These are phyloP conservation scores for Lasioglossum leucozonium DNA, from an alignment of 2,888 invertebrate species.

Conservation along the genomic window DNA sequence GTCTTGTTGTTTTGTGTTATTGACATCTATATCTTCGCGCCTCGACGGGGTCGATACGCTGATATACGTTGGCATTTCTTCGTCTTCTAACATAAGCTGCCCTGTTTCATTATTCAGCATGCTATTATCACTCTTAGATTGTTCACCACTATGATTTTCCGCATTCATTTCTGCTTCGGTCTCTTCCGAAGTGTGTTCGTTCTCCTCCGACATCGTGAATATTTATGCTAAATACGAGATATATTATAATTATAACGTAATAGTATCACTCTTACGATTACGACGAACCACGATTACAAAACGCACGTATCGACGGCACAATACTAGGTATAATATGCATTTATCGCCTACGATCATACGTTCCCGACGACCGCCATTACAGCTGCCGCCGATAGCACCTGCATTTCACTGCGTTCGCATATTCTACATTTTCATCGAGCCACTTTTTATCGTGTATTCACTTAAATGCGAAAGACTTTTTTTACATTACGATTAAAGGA, in stretches of 20 bases:
- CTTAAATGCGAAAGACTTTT: background rate
- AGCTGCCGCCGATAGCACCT: constrained; percentile 43
- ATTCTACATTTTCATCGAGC: constrained; percentile 22
- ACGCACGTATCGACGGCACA: background rate
- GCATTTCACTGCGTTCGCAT: constrained; percentile 26
- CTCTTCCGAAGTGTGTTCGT: constrained; percentile 59
- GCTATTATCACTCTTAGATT: constrained; percentile 54
- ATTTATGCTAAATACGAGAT: constrained; percentile 24
- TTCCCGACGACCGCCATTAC: constrained; percentile 68
- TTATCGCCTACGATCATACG: constrained; percentile 34
- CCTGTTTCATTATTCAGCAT: constrained; percentile 54
- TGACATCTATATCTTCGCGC: constrained; percentile 67
- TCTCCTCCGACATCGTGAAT: constrained; percentile 66
- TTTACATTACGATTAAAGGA: background rate
- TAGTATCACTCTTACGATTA: background rate
- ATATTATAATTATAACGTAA: constrained; percentile 26
- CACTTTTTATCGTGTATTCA: constrained; percentile 7
- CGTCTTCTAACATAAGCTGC: constrained; percentile 76
- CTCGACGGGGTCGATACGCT: constrained; percentile 72
- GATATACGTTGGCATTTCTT: constrained; percentile 79
- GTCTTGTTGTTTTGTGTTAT: constrained; percentile 43
- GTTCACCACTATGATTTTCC: constrained; percentile 54
- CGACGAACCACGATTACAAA: background rate
- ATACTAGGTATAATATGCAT: constrained; percentile 5
- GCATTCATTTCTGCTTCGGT: constrained; percentile 60